These are phyloP conservation scores for Meloidogyne chitwoodi DNA, from an alignment of 1,140 invertebrate species.

Conservation along the genomic window DNA sequence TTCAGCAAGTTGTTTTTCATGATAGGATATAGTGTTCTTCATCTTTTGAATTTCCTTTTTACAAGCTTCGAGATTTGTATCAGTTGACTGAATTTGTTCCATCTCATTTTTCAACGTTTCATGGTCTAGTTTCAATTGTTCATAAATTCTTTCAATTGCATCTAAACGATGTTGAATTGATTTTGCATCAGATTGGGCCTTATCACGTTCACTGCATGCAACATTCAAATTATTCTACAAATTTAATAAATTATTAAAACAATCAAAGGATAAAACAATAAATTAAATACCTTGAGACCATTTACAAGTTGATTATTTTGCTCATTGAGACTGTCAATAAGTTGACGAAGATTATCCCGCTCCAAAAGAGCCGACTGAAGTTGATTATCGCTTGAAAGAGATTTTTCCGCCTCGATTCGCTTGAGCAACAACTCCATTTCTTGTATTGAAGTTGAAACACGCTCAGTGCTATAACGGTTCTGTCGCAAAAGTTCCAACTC, in stretches of 20 bases:
- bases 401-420: slow-evolving; percentile 33
- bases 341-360: slow-evolving; percentile 30
- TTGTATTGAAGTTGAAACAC: slow-evolving; percentile 31
- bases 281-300: slow-evolving; percentile 14
- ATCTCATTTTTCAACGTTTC: slow-evolving; percentile 17
- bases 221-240: slow-evolving; percentile 18
- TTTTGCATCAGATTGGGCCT: slow-evolving; percentile 13
- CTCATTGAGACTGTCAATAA: slow-evolving; percentile 27
- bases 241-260: not conserved
- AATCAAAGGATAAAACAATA: not conserved
- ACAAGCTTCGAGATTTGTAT: slow-evolving; percentile 26
- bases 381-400: slow-evolving; percentile 20
- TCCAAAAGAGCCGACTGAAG: slow-evolving; percentile 28
- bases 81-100: slow-evolving; percentile 17
- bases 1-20: slow-evolving; percentile 34
- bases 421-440: slow-evolving; percentile 31
- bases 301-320: slow-evolving; percentile 24
- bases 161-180: slow-evolving; percentile 16
- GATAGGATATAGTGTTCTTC: slow-evolving; percentile 26
- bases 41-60: slow-evolving; percentile 36
- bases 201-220: slow-evolving; percentile 18
- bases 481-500: slow-evolving; percentile 30
- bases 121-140: slow-evolving; percentile 22
- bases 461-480: slow-evolving; percentile 23
- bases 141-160: slow-evolving; percentile 13